Conservation (phyloP, 2,797 vertebrate genomes). For the Epinephelus awoara region DNA sequence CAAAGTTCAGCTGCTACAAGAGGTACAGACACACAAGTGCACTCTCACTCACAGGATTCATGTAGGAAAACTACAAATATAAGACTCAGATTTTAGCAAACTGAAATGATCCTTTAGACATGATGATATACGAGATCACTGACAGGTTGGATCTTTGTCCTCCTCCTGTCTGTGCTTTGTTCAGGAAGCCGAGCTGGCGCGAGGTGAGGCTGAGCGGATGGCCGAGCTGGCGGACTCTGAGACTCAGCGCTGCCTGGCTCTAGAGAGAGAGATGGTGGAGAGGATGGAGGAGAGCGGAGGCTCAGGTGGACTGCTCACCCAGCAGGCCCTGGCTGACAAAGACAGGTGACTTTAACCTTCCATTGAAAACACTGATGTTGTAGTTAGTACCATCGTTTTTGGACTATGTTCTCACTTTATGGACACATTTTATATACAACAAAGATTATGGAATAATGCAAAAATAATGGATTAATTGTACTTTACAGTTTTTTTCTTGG, state of each 20-base stretch:
- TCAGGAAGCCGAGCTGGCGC: constrained; percentile 90
- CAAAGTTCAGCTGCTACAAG: constrained; percentile 91
- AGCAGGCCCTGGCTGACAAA: constrained; percentile 70
- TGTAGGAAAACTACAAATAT: background rate
- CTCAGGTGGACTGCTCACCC: constrained; percentile 24
- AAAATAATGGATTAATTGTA: background rate
- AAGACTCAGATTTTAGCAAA: background rate
- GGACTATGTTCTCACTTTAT: background rate
- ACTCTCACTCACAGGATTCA: background rate
- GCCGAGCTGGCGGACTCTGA: constrained; percentile 85
- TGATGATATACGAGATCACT: background rate
- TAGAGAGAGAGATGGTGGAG: constrained; percentile 87
- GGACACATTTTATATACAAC: background rate
- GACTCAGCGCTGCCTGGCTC: constrained; percentile 84
- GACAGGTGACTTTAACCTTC: constrained; percentile 81
- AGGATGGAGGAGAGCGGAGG: constrained; percentile 55
- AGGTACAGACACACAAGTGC: constrained; percentile 77
- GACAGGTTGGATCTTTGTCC: background rate
- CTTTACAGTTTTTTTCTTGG: background rate
- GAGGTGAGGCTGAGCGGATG: constrained; percentile 85
- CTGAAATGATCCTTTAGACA: background rate
- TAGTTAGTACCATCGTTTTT: background rate
- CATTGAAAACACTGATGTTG: background rate
- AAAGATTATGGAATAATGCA: background rate
- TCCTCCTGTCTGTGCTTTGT: background rate